Evolutionary conservation across 2,797 vertebrate genomes (phyloP), one percentile per base, ranked within the genome.

Genomic region (Rhynchotus rufescens): DNA sequence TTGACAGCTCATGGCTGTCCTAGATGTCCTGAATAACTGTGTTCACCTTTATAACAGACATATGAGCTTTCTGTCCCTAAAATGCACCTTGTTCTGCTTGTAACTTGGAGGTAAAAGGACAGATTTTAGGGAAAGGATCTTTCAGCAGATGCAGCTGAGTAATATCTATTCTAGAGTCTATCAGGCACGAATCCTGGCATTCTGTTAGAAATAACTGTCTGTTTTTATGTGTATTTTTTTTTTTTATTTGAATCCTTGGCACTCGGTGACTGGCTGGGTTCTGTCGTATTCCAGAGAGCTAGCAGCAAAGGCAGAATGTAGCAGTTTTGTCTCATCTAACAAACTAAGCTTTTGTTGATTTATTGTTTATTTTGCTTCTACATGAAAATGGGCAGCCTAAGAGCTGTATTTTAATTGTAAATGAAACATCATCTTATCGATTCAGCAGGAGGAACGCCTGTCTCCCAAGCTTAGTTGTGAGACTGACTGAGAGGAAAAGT

Each of bases 121-220:
- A 94, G 78, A 86, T 86, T 94, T 65, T 77, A 94, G 42, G 62
- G 92, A 94, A 92, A 65, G 76, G 93, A 89, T 56, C 84, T 93
- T 85, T 90, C 73, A 94, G 84, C 95, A 96, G 95, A 95, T 94
- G 89, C 89, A 95, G 54, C 74, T 95, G 89, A 96, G 91, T 95
- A 95, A 91, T 95, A 93, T 80, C 89, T 96, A 89, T 95, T 95
- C 92, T 94, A 89, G 89, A 93, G 86, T 80, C 74, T 84, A 80
- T 81, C 88, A 57, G 73, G 94, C 90, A 95, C 32, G 57, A 95
- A 93, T 94, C 60, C 79, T 95, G 93, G 84, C 90, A 90, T 93
- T 94, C 86, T 95, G 92, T 77, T 95, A 79, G 60, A 92, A 94
- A 86, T 76, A 92, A 74, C 93, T 91, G 80, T 88, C 92, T 96